Evolutionary conservation across 1,140 invertebrate species (phyloP).

Genomic region (Pseudomyrmex gracilis): DNA sequence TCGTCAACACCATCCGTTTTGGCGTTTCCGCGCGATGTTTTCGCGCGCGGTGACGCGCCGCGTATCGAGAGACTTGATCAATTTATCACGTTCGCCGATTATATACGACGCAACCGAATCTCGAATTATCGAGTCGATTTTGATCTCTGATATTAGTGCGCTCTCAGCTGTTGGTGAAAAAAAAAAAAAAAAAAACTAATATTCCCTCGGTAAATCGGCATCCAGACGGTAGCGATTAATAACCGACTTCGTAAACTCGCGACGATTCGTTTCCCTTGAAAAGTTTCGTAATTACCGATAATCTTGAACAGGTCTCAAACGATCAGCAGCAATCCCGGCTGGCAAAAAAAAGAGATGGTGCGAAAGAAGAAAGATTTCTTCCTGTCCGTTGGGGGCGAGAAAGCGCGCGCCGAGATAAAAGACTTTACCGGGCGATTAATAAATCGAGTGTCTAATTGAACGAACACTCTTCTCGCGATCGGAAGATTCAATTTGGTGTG

Average conservation of each 20-base stretch:
- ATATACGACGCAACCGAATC: neutral
- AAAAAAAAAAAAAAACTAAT: conserved; percentile 17
- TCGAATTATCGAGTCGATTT: conserved; percentile 40
- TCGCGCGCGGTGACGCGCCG: neutral
- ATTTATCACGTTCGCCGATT: neutral
- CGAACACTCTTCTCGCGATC: conserved; percentile 35
- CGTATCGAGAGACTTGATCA: neutral
- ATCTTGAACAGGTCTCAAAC: conserved; percentile 51
- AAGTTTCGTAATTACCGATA: conserved; percentile 71
- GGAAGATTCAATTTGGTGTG: conserved; percentile 44
- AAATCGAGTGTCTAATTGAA: conserved; percentile 63
- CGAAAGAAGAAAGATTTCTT: conserved; percentile 46
- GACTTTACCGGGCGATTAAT: conserved; percentile 58
- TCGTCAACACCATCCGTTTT: conserved; percentile 19
- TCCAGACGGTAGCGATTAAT: conserved; percentile 58
- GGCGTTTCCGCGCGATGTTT: conserved; percentile 17
- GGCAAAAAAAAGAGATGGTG: conserved; percentile 28
- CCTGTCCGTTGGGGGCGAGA: conserved; percentile 24
- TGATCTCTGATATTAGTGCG: neutral
- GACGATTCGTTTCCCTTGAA: conserved; percentile 50
- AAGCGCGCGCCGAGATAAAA: conserved; percentile 44
- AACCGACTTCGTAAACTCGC: conserved; percentile 53
- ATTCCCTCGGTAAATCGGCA: conserved; percentile 29
- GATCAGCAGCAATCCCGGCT: conserved; percentile 33
- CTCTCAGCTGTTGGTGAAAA: neutral